Conservation (phyloP, 2,797 vertebrate species). For the Epinephelus awoara region DNA sequence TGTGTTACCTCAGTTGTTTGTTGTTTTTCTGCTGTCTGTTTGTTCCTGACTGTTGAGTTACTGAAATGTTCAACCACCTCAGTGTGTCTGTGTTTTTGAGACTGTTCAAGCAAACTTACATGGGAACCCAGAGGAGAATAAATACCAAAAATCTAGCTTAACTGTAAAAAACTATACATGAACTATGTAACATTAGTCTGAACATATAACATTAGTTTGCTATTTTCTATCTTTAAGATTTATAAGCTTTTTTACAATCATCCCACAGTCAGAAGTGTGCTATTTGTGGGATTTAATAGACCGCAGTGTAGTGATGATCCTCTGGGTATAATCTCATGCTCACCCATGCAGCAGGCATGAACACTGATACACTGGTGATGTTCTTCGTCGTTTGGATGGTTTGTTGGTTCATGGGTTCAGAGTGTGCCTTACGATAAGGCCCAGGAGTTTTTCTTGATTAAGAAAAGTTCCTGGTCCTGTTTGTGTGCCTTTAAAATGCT, state of each 20-base stretch:
- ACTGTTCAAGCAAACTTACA: slow-evolving; percentile 15
- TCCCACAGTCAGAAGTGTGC: slow-evolving; percentile 27
- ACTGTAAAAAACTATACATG: neutral
- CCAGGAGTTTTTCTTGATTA: slow-evolving; percentile 70
- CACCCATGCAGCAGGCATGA: slow-evolving; percentile 67
- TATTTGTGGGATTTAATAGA: slow-evolving; percentile 33
- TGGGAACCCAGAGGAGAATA: slow-evolving; percentile 47
- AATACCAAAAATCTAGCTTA: slow-evolving; percentile 6
- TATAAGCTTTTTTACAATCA: slow-evolving; percentile 14
- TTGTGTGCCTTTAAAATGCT: slow-evolving; percentile 55
- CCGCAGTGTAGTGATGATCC: slow-evolving; percentile 39
- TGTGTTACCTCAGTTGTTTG: slow-evolving; percentile 60
- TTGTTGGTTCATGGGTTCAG: slow-evolving; percentile 75
- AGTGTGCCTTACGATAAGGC: slow-evolving; percentile 61
- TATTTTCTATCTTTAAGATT: slow-evolving; percentile 14
- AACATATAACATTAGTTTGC: too few relatives aligned
- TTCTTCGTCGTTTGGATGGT: slow-evolving; percentile 73
- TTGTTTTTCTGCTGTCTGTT: slow-evolving; percentile 50
- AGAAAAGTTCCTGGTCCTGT: slow-evolving; percentile 74
- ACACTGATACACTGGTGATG: slow-evolving; percentile 80
- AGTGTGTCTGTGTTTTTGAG: slow-evolving; percentile 75
- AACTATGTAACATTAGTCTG: slow-evolving; percentile 11
- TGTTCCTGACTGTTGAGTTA: slow-evolving; percentile 66
- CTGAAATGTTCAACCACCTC: slow-evolving; percentile 63
- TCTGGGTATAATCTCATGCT: slow-evolving; percentile 57